A percentile compares a stretch with the other conserved stretches of the same genome.
Conservation (phyloP, 2,888 invertebrate genomes). For the Parthenolecanium corni region DNA sequence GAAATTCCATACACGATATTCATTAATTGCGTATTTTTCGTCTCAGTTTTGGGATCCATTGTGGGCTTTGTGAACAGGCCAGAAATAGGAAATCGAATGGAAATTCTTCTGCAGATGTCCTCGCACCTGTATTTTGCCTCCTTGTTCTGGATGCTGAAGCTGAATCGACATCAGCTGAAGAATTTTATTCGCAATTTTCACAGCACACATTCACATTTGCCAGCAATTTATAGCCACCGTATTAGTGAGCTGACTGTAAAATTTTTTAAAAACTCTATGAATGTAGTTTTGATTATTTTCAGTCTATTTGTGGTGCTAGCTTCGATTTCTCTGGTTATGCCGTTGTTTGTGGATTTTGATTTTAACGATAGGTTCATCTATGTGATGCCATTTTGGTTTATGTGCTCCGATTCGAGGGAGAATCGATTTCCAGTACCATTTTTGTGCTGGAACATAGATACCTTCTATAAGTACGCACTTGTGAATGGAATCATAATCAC, state of each 20-base stretch:
- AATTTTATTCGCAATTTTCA: not conserved
- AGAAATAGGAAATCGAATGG: not conserved
- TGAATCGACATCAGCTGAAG: not conserved
- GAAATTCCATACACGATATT: not conserved
- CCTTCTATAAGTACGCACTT: not conserved
- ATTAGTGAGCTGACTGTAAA: not conserved
- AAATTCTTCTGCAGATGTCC: conserved; percentile 3
- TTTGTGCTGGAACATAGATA: conserved; percentile 9
- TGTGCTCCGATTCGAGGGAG: not conserved
- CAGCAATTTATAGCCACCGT: too few relatives aligned
- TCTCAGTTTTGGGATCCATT: not conserved
- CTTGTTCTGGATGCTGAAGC: conserved; percentile 1
- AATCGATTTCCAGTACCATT: not conserved
- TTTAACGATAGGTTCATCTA: conserved; percentile 8
- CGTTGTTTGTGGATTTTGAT: conserved; percentile 1
- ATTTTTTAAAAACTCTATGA: not conserved
- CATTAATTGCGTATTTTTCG: not conserved
- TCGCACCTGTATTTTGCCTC: conserved; percentile 2
- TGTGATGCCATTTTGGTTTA: conserved; percentile 13
- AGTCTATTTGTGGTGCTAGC: not conserved
- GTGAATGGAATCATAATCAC: not conserved
- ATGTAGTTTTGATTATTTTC: not conserved
- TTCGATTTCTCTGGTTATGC: not conserved
- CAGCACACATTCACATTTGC: not conserved
- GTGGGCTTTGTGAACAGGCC: not conserved